Base-by-base conservation (phyloP, 2,113 vertebrate genomes). In the Choloepus hoffmanni region DNA sequence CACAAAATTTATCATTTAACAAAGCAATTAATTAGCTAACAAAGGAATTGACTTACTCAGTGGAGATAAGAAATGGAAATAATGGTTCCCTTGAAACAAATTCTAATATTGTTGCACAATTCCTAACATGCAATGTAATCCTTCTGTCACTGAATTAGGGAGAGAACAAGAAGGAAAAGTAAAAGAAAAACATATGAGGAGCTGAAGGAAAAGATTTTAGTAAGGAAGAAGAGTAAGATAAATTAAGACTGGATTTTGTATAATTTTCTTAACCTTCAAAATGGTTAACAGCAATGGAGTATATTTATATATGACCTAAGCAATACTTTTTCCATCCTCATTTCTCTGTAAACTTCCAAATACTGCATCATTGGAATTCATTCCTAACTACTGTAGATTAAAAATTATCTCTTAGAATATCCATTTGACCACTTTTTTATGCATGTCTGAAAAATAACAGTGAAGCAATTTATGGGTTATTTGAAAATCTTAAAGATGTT, bases 201-300 rank as follows among this genome's bases (percentile, higher is more conserved):
- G 9, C 1, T 28, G 21, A 79, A 24, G 0, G 53, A 43, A 14
- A 70, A 19, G 15, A 82, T 15, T 55, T 13, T 33, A 63, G 28
- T 53, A 50, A 15, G 16, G 24, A 94, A 40, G 33, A 63, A 19
- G 15, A 53, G 1, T 1, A 70, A 55, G 18, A 65, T 8, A 67
- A 70, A 45, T 76, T 48, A 88, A 45, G 63, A 60, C 0, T 33
- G 33, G 3, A 3, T 72, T 72, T 68, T 90, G 23, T 3, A 26
- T 67, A 21, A 89, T 55, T 85, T 58, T 65, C 28, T 74, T 95
- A 48, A 74, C 4, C 24, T 87, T 87, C 74, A 11, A 82, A 95
- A 82, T 74, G 55, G 1, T 67, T 2, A 81, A 48, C 6, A 33
- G 8, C 53, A 55, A 58, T 63, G 50, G 50, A 72, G 21, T 45